Conservation (phyloP, 2,888 invertebrate genomes). For the Lamellibrachia satsuma region DNA sequence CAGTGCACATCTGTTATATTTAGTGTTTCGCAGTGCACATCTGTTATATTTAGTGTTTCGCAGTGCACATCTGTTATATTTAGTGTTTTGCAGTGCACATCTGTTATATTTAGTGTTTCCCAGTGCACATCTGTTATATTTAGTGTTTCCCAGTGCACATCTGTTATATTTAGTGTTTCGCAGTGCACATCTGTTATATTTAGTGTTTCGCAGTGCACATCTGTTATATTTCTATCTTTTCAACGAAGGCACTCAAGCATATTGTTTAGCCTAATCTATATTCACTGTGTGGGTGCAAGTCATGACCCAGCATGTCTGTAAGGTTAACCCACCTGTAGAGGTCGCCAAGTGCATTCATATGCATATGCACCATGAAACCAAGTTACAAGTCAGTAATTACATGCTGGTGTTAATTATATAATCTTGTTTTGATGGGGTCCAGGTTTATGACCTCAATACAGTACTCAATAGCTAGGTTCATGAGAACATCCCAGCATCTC, state of each 20-base stretch:
- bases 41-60: not conserved
- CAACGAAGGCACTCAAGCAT: no score
- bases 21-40: not conserved
- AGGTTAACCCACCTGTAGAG: not conserved
- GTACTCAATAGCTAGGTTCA: not conserved
- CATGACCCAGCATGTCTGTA: no score
- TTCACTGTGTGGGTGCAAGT: no score
- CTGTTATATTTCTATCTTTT: no score
- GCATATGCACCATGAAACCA: not conserved
- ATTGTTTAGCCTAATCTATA: no score
- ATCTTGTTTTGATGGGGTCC: not conserved
- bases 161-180: not conserved
- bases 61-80: not conserved
- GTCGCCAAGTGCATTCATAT: not conserved
- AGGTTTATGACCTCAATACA: not conserved
- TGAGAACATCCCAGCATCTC: slow-evolving; percentile 1
- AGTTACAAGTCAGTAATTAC: not conserved
- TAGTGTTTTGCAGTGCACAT: not conserved
- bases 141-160: not conserved
- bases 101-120: not conserved
- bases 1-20: not conserved
- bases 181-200: not conserved
- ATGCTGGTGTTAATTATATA: not conserved
- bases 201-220: not conserved
- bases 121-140: not conserved